Conservation (phyloP, 2,888 invertebrate genomes). For the Pristionchus mayeri region DNA sequence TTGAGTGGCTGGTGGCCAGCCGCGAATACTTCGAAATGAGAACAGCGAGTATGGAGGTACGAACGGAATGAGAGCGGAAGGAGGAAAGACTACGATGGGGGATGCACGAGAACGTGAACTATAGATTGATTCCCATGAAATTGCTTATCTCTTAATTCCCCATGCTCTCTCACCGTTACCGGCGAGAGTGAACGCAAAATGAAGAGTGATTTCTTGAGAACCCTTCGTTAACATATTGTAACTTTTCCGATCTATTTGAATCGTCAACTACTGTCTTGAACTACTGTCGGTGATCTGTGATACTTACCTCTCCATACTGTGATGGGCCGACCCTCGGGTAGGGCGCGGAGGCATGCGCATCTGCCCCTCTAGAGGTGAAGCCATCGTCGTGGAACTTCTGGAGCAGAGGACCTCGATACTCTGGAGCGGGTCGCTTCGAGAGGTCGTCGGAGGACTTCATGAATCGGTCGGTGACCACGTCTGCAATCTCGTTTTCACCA, state of each 20-base stretch:
- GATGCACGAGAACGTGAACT: neutral
- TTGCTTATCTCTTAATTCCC: no score
- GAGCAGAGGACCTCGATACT: conserved; percentile 75
- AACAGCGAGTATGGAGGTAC: neutral
- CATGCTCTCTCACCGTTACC: no score
- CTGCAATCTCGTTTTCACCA: conserved; percentile 49
- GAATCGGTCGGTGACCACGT: conserved; percentile 60
- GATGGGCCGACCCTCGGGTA: conserved; percentile 63
- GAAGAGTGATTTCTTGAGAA: neutral
- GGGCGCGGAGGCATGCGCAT: conserved; percentile 46
- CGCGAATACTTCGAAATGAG: neutral
- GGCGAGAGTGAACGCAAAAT: neutral
- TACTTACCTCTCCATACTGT: conserved; percentile 70
- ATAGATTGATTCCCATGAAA: no score
- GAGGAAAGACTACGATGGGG: neutral
- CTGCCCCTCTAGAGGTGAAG: conserved; percentile 60
- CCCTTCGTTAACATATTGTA: no score
- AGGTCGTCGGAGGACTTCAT: conserved; percentile 71
- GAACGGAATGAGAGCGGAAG: conserved; percentile 35
- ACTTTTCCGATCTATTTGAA: no score
- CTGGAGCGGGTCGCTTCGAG: conserved; percentile 57
- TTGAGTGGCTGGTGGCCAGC: neutral
- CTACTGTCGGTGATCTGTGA: no score
- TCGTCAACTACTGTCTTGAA: no score
- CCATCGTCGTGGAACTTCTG: conserved; percentile 74